Conservation (phyloP, 2,113 vertebrate genomes). For the Crocuta crocuta region DNA sequence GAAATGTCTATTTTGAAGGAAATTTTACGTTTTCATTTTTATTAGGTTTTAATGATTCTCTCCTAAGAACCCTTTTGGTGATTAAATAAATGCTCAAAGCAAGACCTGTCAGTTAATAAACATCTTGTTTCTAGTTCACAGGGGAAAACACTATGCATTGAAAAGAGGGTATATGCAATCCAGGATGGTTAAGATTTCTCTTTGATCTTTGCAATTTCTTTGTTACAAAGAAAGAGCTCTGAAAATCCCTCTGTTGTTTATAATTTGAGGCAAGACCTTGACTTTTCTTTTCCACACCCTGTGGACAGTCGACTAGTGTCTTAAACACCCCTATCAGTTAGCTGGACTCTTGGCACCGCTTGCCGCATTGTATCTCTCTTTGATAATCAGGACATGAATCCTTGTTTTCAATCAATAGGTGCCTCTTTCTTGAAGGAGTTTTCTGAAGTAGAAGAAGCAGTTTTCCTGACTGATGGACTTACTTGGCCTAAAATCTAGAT, state of each 20-base stretch:
- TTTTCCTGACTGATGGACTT: neutral
- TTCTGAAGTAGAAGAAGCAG: neutral
- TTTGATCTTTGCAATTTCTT: neutral
- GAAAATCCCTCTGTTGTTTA: conserved; percentile 11
- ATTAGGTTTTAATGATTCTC: conserved; percentile 1
- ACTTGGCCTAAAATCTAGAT: neutral
- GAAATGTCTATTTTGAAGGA: neutral
- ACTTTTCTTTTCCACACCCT: neutral
- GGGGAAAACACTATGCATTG: neutral
- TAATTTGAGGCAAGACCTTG: neutral
- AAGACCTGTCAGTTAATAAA: neutral
- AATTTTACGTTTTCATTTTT: neutral
- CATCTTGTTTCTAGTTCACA: neutral
- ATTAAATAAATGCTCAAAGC: neutral
- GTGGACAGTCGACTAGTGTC: neutral
- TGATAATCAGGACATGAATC: neutral
- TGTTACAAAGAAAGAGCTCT: neutral
- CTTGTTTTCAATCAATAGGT: neutral
- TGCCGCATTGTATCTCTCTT: neutral
- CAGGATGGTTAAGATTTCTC: neutral
- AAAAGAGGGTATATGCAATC: neutral
- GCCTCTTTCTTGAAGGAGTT: neutral
- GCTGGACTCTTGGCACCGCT: neutral
- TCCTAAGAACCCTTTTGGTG: neutral
- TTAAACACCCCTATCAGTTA: neutral